phyloP scores from a whole-genome alignment of 1,140 invertebrate genomes.

The Eurosta solidaginis region DNA sequence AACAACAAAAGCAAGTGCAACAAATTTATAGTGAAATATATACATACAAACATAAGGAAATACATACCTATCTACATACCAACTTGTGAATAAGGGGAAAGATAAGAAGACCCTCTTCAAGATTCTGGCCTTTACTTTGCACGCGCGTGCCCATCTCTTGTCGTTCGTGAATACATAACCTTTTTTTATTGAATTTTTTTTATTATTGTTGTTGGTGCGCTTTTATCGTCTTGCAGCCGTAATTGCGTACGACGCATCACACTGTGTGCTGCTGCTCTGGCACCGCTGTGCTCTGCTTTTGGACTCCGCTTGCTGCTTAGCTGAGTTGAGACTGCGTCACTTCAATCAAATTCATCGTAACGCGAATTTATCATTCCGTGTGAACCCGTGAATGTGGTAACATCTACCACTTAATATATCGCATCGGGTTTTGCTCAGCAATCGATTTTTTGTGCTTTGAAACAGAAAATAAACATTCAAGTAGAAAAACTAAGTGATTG shows the following conservation, averaged over 20 bases:
- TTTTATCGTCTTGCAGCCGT: slow-evolving; percentile 4
- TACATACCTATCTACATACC: not conserved
- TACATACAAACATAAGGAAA: not conserved
- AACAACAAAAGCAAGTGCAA: not conserved
- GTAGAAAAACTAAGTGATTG: too few relatives aligned
- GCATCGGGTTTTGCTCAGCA: not conserved
- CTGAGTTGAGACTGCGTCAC: slow-evolving; percentile 9
- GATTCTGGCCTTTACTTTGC: not conserved
- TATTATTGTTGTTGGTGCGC: not conserved
- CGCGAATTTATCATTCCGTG: slow-evolving; percentile 32
- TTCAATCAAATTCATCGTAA: slow-evolving; percentile 11
- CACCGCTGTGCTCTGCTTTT: not conserved
- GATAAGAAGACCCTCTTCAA: not conserved
- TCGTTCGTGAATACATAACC: not conserved
- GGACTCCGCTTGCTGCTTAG: not conserved
- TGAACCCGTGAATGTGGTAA: slow-evolving; percentile 34
- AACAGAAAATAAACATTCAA: not conserved
- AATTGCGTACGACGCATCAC: slow-evolving; percentile 30
- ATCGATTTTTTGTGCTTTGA: not conserved
- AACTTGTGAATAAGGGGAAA: not conserved
- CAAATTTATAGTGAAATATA: not conserved
- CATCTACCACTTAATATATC: slow-evolving; percentile 5
- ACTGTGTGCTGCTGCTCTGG: too few relatives aligned
- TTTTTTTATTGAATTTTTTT: not conserved
- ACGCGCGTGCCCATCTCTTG: not conserved